phyloP scores from a whole-genome alignment of 2,113 vertebrate species.

The Ptilorrhoa leucosticta region DNA sequence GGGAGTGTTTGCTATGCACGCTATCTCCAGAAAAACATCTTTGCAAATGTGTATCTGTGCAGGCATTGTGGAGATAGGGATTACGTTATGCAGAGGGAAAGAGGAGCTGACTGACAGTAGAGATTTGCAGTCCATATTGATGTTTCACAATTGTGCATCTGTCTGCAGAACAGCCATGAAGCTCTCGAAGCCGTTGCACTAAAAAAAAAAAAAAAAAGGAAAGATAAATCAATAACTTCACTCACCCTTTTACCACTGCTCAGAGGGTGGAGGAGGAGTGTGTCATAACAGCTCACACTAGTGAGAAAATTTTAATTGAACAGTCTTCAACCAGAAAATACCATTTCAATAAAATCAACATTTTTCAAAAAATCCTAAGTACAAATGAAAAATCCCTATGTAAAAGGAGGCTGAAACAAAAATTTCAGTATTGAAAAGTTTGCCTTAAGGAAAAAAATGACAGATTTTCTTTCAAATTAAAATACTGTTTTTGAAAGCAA shows the following conservation, averaged over 20 bases:
- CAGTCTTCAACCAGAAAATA: slow-evolving; percentile 9
- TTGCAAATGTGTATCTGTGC: slow-evolving; percentile 2
- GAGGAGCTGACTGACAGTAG: slow-evolving; percentile 38
- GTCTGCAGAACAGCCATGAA: slow-evolving; percentile 34
- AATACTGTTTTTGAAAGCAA: background rate
- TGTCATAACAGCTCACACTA: slow-evolving; percentile 12
- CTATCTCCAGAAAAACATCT: slow-evolving; percentile 35
- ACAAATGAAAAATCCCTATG: background rate
- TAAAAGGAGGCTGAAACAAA: background rate
- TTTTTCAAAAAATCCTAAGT: background rate
- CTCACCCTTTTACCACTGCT: background rate
- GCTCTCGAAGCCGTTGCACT: background rate
- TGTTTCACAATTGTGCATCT: slow-evolving; percentile 38
- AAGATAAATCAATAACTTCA: slow-evolving; percentile 34
- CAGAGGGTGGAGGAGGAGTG: background rate
- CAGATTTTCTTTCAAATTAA: background rate
- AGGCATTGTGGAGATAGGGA: slow-evolving; percentile 1
- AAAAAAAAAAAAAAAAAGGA: background rate
- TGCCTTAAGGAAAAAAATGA: background rate
- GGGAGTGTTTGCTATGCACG: background rate
- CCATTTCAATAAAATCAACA: background rate
- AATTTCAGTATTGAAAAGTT: background rate
- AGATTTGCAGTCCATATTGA: slow-evolving; percentile 54
- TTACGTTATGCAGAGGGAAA: slow-evolving; percentile 31
- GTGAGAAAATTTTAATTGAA: slow-evolving; percentile 22